These are phyloP conservation scores for Macquaria ambigua DNA, from an alignment of 2,113 vertebrate species.

Conservation along the genomic window DNA sequence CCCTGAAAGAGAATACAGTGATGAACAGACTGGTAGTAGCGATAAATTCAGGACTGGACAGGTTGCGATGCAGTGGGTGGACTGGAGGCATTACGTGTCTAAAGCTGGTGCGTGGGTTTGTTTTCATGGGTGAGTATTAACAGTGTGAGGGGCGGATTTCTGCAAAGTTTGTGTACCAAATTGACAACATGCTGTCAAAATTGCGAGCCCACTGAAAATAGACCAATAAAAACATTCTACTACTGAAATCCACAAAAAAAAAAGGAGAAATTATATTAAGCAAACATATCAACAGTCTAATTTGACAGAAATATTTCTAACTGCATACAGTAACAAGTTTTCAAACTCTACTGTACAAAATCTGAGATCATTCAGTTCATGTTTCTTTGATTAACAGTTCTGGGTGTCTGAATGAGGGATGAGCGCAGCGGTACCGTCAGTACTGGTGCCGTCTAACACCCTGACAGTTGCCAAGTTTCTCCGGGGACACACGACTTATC, in stretches of 20 bases:
- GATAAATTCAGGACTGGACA: neutral
- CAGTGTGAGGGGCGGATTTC: neutral
- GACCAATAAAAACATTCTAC: neutral
- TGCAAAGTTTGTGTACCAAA: neutral
- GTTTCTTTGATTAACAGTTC: slow-evolving; percentile 7
- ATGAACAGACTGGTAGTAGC: neutral
- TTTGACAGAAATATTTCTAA: neutral
- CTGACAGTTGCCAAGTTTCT: slow-evolving; percentile 26
- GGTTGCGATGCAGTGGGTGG: neutral
- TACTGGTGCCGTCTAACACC: neutral
- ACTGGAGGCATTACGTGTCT: neutral
- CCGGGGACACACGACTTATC: slow-evolving; percentile 25
- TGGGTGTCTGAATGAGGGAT: neutral
- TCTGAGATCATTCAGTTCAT: neutral
- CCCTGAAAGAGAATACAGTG: slow-evolving; percentile 81
- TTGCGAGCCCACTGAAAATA: neutral
- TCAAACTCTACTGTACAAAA: neutral
- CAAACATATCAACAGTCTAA: neutral
- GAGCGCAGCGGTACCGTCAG: neutral
- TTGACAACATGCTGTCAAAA: neutral
- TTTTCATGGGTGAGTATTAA: neutral
- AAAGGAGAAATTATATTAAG: neutral
- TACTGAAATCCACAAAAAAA: neutral
- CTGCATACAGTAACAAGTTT: neutral
- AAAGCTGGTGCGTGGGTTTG: neutral